Conservation (phyloP, 1,140 invertebrate species). For the Pseudomyrmex pallidus region DNA sequence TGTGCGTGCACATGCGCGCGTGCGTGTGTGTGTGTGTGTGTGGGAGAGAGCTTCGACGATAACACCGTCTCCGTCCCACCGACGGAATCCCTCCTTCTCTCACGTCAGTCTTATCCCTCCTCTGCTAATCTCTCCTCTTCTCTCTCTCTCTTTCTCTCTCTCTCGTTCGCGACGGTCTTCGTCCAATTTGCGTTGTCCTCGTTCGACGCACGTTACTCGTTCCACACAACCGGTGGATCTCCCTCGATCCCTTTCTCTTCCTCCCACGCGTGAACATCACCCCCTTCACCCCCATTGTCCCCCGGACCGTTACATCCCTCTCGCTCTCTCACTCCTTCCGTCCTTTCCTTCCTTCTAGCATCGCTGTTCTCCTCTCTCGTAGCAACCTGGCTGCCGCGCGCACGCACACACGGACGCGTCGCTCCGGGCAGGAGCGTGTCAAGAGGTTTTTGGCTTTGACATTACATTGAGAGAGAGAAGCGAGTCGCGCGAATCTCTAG, state of each 20-base stretch:
- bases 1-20: slow-evolving; percentile 25
- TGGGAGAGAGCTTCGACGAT: slow-evolving; percentile 73
- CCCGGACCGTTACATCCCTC: slow-evolving; percentile 44
- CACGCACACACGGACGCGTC: slow-evolving; percentile 48
- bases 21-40: slow-evolving; percentile 63
- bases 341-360: slow-evolving; percentile 30
- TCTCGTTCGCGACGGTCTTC: slow-evolving; percentile 36
- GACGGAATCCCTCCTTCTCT: slow-evolving; percentile 29
- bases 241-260: slow-evolving; percentile 47
- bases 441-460: slow-evolving; percentile 65
- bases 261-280: slow-evolving; percentile 17
- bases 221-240: slow-evolving; percentile 7
- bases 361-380: background rate
- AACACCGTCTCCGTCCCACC: slow-evolving; percentile 48
- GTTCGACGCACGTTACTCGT: slow-evolving; percentile 3
- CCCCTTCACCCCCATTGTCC: slow-evolving; percentile 30
- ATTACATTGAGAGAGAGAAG: slow-evolving; percentile 29
- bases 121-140: background rate
- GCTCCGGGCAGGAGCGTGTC: slow-evolving; percentile 63
- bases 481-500: slow-evolving; percentile 21
- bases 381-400: slow-evolving; percentile 42
- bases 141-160: slow-evolving; percentile 11
- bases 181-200: slow-evolving; percentile 8
- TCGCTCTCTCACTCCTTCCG: slow-evolving; percentile 29
- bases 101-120: slow-evolving; percentile 56